Conservation (phyloP, 2,888 invertebrate species). For the Punctoribates punctum region DNA sequence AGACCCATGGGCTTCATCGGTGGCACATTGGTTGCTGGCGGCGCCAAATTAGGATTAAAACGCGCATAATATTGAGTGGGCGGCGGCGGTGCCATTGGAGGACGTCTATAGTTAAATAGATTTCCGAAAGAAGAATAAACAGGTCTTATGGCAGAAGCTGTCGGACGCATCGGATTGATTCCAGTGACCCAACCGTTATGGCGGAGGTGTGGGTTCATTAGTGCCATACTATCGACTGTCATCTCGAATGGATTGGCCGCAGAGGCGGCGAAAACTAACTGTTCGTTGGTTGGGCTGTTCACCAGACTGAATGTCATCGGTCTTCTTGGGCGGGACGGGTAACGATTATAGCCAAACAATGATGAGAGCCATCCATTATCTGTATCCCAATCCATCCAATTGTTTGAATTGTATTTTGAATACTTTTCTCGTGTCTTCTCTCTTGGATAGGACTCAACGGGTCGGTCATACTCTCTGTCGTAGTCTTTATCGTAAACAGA, state of each 20-base stretch:
- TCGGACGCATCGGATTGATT: background rate
- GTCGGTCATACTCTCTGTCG: constrained; percentile 2
- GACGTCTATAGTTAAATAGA: constrained; percentile 1
- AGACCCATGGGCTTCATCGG: background rate
- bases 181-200: constrained; percentile 8
- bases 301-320: background rate
- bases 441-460: background rate
- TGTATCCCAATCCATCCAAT: constrained; percentile 20
- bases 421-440: background rate
- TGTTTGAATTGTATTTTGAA: constrained; percentile 2
- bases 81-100: background rate
- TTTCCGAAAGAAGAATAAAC: background rate
- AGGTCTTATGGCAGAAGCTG: constrained; percentile 17
- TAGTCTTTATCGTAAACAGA: background rate
- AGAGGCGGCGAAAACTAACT: background rate
- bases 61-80: background rate
- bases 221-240: background rate
- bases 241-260: background rate
- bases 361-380: constrained; percentile 12
- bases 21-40: background rate
- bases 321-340: background rate
- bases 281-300: background rate
- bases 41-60: background rate
- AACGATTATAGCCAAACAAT: background rate
- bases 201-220: background rate